These are phyloP conservation scores for Gorsachius magnificus DNA, from an alignment of 2,797 vertebrate species.

Conservation along the genomic window DNA sequence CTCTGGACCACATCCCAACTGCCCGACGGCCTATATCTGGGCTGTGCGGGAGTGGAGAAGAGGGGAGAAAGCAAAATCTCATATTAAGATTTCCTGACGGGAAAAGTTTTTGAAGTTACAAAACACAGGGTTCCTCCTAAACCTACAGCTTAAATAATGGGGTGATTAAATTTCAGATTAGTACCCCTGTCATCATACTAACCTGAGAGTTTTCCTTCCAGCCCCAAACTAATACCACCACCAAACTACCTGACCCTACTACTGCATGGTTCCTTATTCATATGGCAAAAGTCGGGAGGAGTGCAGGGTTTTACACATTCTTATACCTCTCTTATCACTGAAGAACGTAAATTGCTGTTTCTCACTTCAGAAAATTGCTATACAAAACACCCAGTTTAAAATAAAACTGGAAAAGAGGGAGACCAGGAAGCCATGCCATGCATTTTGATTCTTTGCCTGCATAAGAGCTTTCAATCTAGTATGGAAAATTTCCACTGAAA, in stretches of 20 bases:
- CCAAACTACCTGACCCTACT: background rate
- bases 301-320: background rate
- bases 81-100: background rate
- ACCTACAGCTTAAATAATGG: background rate
- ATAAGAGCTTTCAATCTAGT: background rate
- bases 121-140: background rate
- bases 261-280: background rate
- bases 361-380: background rate
- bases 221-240: background rate
- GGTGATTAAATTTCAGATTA: background rate
- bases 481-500: background rate
- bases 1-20: background rate
- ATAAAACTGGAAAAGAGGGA: background rate
- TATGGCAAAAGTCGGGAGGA: background rate
- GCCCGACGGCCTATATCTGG: background rate
- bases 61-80: background rate
- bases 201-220: background rate
- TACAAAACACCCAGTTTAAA: background rate
- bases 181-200: background rate
- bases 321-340: background rate
- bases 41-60: background rate
- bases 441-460: background rate
- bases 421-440: background rate
- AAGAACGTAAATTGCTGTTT: background rate
- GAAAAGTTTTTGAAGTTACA: background rate